Base-by-base conservation (phyloP, 2,797 vertebrate species). In the Tachyglossus aculeatus region DNA sequence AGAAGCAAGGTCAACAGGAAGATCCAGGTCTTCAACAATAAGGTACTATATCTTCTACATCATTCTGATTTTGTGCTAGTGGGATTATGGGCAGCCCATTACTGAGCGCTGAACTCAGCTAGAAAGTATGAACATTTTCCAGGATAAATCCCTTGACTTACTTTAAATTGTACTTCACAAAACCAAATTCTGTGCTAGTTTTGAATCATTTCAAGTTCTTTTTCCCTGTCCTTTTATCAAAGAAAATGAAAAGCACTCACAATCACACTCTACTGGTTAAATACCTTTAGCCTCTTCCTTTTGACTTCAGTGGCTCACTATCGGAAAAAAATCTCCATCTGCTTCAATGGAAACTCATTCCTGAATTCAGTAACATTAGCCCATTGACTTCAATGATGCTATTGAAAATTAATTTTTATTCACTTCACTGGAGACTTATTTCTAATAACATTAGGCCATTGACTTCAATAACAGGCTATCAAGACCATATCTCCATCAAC, bases 311-410 rank as follows among this genome's bases (percentile, higher is more conserved):
- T 34, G 32, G 32, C 21, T 61, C 60, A 25, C 24, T 54, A 69
- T 41, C 36, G 78, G 61, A 70, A 86, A 64, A 10, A 11, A 51
- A 73, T 80, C 70, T 79, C 59, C 14, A 52, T 44, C 15, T 72
- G 39, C 41, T 82, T 67, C 63, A 60, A 16, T 59, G 16, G 45
- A 72, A 59, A 56, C 43, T 44, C 36, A 41, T 25, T 50, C 73
- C 22, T 69, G 40, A 69, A 47, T 52, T 51, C 27, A 31, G 29
- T 63, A 77, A 57, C 37, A 71, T 1, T 83, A 60, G 59, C 27
- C 62, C 60, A 34, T 6, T 80, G 64, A 79, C 63, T 82, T 72
- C 66, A 84, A n/a, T 61, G 54, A 79, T 54, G 54, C 15, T 57
- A 8, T 47, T 39, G 45, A 52, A 73, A 73, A 54, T 37, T 74